Conservation (phyloP, 2,888 invertebrate genomes). For the Apoda limacodes region DNA sequence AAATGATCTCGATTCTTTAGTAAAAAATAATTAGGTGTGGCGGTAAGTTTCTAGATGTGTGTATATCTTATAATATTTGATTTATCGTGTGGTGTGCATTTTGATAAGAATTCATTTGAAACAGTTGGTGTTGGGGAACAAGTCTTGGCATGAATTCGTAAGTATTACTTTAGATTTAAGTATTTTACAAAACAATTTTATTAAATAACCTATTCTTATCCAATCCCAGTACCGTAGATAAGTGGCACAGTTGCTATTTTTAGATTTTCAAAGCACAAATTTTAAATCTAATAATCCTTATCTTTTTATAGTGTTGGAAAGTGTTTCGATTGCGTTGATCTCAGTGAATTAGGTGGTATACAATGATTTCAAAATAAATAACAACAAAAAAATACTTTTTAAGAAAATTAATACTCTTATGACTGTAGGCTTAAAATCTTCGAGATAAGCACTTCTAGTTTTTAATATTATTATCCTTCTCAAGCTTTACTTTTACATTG, state of each 20-base stretch:
- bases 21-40: slow-evolving; percentile 39
- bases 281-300: too few species aligned
- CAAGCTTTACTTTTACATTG: slow-evolving; percentile 63
- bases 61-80: slow-evolving; percentile 22
- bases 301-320: too few species aligned
- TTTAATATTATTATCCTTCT: slow-evolving; percentile 45
- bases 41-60: slow-evolving; percentile 35
- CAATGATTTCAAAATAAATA: too few species aligned
- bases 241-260: too few species aligned
- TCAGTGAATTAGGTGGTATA: too few species aligned
- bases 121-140: slow-evolving; percentile 66
- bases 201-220: too few species aligned
- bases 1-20: slow-evolving; percentile 36
- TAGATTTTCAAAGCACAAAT: too few species aligned
- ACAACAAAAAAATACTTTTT: too few species aligned
- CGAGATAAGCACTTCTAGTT: slow-evolving; percentile 51
- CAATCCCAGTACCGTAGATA: too few species aligned
- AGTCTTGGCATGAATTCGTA: slow-evolving; percentile 46
- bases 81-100: slow-evolving; percentile 44
- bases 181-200: too few species aligned
- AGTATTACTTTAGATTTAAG: slow-evolving; percentile 46
- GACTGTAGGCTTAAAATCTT: slow-evolving; percentile 61
- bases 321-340: too few species aligned
- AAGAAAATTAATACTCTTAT: slow-evolving; percentile 69
- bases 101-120: slow-evolving; percentile 35